phyloP scores from a whole-genome alignment of 2,888 invertebrate genomes.

The Hydropsyche betteni region DNA sequence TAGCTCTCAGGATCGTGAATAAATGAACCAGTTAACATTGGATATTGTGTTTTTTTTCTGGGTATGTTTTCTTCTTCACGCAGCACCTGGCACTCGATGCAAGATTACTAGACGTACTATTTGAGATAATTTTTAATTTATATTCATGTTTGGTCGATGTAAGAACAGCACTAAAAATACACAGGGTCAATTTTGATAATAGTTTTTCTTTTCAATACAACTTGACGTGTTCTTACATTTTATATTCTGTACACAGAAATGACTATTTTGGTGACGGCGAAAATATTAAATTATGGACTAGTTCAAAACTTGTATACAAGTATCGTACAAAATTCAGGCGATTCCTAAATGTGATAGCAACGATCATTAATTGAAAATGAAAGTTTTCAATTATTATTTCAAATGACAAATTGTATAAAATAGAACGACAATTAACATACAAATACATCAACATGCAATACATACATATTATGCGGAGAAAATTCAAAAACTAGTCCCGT shows the following conservation, averaged over 20 bases:
- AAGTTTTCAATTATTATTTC: neutral
- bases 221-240: neutral
- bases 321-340: neutral
- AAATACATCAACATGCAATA: neutral
- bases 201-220: neutral
- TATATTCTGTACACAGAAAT: neutral
- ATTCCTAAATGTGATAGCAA: neutral
- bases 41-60: neutral
- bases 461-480: neutral
- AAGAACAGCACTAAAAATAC: constrained; percentile 28
- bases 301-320: neutral
- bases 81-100: constrained; percentile 26
- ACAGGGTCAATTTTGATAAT: constrained; percentile 30
- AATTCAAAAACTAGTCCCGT: constrained; percentile 39
- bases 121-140: constrained; percentile 52
- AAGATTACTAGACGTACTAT: constrained; percentile 37
- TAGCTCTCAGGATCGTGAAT: constrained; percentile 36
- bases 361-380: neutral
- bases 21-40: constrained; percentile 34
- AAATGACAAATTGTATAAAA: neutral
- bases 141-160: constrained; percentile 48
- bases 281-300: neutral
- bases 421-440: neutral
- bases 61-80: constrained; percentile 4
- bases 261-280: constrained; percentile 5